These are phyloP conservation scores for human DNA, from an alignment of 2,113 vertebrate genomes.

Conservation along the genomic window GRCh38 chrX:130074501-130075000, in stretches of 20 bases:
- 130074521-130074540: not conserved
- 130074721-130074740: constrained; percentile 92
- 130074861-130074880: not conserved
- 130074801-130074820: not conserved
- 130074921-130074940: not conserved
- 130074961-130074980: not conserved
- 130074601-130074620: constrained; percentile 88
- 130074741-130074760: constrained; percentile 89
- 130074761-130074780: constrained; percentile 32
- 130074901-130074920: not conserved
- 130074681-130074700: constrained; percentile 92
- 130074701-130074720: constrained; percentile 90
- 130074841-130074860: not conserved
- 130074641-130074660: constrained; percentile 88
- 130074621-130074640: constrained; percentile 88
- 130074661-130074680: constrained; percentile 91
- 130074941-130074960: not conserved
- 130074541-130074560: not conserved
- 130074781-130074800: not conserved
- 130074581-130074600: constrained; percentile 88
- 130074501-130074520: not conserved
- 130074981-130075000: no score
- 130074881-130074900: not conserved
- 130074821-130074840: not conserved
- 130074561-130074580: constrained; percentile 74